Base-by-base conservation (phyloP, 2,797 vertebrate genomes). In the Paratrypauchen microcephalus region DNA sequence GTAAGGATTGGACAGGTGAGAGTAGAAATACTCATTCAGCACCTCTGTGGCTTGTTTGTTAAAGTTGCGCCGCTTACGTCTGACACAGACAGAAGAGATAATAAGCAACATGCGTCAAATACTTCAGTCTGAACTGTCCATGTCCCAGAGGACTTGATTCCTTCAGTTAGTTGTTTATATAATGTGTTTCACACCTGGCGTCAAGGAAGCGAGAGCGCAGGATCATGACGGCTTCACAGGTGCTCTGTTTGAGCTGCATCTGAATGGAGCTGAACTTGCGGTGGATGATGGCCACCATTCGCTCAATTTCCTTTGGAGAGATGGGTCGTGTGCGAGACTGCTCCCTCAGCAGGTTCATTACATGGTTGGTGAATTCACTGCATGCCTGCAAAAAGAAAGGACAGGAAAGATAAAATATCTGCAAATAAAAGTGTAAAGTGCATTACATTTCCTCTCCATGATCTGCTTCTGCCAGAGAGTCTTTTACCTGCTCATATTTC, bases 11-110 rank as follows among this genome's bases (percentile, higher is more conserved):
- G 97, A 99, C 92, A 99, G 94, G 89, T 99, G 98, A 71, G 98
- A 99, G 94, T 99, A 99, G 94, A 99, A 99, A 93, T 99, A 99
- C 89, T 99, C 98, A 68, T 99, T 99, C 94, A 99, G 94, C 88
- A 98, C 97, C 92, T 99, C 98, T 0, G 98, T 99, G 7, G 98
- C 98, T 92, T 99, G 98, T 90, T 99, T 99, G 94, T 97, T 99
- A 93, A 99, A 99, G 88, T 99, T 99, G 91, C 98, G 96, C 81
- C 98, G 95, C 92, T 99, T 99, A 75, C 98, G 95, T 87, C 98
- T 99, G 88, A 75, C 24, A 77, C 9, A 71, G 11, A 75, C 6
- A 78, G 15, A 70, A 18, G 19, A 81, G 45, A 80, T 58, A 56
- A 72, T 76, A 47, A 77, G 3, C 41, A 73, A 64, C 39, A 55